Evolutionary conservation across 2,113 vertebrate species (phyloP).

Genomic region (Ceyx cyanopectus): DNA sequence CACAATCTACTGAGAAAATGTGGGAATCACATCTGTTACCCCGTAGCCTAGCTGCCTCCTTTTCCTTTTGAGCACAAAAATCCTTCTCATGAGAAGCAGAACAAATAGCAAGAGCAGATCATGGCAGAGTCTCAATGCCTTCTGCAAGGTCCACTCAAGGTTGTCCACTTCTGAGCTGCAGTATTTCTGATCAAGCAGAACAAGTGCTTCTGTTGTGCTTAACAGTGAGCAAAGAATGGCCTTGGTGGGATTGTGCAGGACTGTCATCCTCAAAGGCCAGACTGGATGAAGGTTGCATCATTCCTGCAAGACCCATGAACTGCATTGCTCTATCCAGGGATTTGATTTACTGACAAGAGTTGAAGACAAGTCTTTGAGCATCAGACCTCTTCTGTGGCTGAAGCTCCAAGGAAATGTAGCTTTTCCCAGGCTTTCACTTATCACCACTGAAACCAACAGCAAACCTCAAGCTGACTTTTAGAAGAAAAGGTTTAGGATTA

Average conservation of each 20-base stretch:
- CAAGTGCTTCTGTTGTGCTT: neutral
- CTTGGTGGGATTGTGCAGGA: neutral
- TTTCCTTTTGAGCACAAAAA: neutral
- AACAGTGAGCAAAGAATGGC: neutral
- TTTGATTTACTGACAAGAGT: neutral
- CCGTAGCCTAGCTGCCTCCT: neutral
- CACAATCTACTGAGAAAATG: neutral
- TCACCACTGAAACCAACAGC: neutral
- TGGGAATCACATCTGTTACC: neutral
- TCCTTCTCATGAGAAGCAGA: neutral
- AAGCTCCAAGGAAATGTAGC: neutral
- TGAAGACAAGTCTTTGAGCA: fast-evolving
- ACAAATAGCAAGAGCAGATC: neutral
- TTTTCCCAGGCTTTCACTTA: neutral
- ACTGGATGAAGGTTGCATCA: neutral
- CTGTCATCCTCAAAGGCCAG: neutral
- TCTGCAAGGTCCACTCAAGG: neutral
- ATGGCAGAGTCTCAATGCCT: fast-evolving
- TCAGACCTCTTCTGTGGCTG: neutral
- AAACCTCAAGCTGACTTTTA: neutral
- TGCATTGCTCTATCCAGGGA: neutral
- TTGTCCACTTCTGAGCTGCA: neutral
- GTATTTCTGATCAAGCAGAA: neutral
- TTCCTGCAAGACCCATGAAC: neutral
- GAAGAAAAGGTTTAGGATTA: neutral